A percentile compares a stretch with the other conserved stretches of the same genome.
Conservation (phyloP, 2,113 vertebrate genomes). For the Colius striatus region DNA sequence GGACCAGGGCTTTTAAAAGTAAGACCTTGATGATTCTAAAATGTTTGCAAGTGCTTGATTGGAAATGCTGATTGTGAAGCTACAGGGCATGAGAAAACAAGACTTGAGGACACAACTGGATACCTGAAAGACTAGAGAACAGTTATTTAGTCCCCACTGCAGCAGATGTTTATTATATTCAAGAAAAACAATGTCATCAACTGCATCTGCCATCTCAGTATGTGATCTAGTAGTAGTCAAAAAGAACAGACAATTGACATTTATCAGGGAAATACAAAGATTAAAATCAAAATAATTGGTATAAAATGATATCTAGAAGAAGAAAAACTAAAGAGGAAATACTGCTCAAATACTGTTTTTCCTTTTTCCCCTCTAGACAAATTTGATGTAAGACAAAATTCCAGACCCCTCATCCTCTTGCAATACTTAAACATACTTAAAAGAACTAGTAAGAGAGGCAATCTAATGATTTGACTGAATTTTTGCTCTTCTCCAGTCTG, state of each 20-base stretch:
- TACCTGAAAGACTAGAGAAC: not conserved
- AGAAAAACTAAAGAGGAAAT: not conserved
- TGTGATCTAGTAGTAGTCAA: not conserved
- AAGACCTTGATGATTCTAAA: not conserved
- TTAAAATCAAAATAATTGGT: not conserved
- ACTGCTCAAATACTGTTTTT: not conserved
- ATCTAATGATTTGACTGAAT: not conserved
- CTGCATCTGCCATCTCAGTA: not conserved
- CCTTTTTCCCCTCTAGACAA: rapidly evolving
- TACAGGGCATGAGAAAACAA: not conserved
- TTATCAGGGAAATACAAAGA: not conserved
- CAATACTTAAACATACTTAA: not conserved
- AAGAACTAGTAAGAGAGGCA: not conserved
- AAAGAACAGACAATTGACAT: not conserved
- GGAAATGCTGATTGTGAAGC: not conserved
- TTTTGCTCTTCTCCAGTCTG: not conserved
- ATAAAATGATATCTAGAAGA: not conserved
- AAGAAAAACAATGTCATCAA: not conserved
- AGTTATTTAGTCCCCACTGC: rapidly evolving
- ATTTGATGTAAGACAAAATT: not conserved
- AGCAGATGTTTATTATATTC: not conserved
- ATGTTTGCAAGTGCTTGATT: not conserved
- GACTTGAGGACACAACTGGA: not conserved
- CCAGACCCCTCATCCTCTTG: not conserved
- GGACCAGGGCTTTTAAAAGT: not conserved